Evolutionary conservation across 2,888 invertebrate species (phyloP).

Genomic region (Ptilodon capucinus): DNA sequence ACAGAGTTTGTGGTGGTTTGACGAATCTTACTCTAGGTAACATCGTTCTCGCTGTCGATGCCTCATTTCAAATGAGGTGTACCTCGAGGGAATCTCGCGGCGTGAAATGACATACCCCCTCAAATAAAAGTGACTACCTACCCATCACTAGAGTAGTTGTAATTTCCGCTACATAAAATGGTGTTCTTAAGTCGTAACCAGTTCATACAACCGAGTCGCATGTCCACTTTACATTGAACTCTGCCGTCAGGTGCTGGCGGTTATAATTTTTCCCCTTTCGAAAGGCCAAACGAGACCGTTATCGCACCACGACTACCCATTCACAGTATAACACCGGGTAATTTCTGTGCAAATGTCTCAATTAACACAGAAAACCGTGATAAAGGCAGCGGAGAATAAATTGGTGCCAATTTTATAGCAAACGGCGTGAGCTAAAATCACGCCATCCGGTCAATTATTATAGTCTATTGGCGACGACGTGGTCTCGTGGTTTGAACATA

Average conservation of each 20-base stretch:
- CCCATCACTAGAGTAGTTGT: no score
- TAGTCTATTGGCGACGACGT: constrained; percentile 43
- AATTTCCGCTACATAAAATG: no score
- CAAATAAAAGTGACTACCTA: no score
- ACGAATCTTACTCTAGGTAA: no score
- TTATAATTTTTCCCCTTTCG: constrained; percentile 26
- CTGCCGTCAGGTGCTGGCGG: constrained; percentile 8
- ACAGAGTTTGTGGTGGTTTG: no score
- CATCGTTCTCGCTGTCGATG: no score
- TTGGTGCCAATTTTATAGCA: constrained; percentile 59
- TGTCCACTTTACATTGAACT: constrained; percentile 22
- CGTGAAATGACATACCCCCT: no score
- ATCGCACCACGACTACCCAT: constrained; percentile 31
- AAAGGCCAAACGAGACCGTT: constrained; percentile 21
- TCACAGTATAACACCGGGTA: constrained; percentile 38
- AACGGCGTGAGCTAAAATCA: constrained; percentile 49
- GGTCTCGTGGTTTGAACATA: no score
- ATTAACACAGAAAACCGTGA: constrained; percentile 67
- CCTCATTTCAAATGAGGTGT: no score
- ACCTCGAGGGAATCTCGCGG: no score
- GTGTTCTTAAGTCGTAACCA: no score
- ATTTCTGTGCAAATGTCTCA: constrained; percentile 73
- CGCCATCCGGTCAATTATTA: constrained; percentile 34
- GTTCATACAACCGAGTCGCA: constrained; percentile 13
- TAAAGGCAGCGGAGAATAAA: constrained; percentile 67